Evolutionary conservation across 2,113 vertebrate species (phyloP), one percentile per base, ranked within the genome.

Genomic region (Toxotes jaculatrix): DNA sequence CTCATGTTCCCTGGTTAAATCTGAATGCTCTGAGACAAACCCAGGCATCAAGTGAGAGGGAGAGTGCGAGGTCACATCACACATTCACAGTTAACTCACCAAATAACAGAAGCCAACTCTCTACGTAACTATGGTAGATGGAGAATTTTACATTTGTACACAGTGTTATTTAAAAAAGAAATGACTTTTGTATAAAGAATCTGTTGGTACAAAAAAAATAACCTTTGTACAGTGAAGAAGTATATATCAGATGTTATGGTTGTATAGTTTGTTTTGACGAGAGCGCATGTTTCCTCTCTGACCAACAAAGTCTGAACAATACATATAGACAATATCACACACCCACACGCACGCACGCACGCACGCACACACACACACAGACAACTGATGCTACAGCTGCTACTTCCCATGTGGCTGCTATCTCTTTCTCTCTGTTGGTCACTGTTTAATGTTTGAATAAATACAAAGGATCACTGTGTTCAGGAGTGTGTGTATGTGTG

Each of bases 371-470:
- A 40, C 74, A 19, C 66, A 75, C 78, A 67, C 56, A 80, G 49
- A 72, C 12, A 13, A 68, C 49, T 16, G 42, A 66, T 34, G 70
- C 75, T 62, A 73, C 66, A 85, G 83, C 91, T 91, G 84, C 86
- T 85, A 70, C 40, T 59, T 38, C 53, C 57, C 79, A 62, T 14
- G 56, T 88, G 77, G 91, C 89, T 86, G 89, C 89, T 89, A 68
- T 87, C 62, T 82, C 55, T 80, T 85, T 57, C 84, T 89, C 79
- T 88, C 74, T 83, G 69, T 83, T 90, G 85, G 80, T 91, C 69
- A 77, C 82, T 64, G 85, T 88, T 91, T 69, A 90, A 74, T 92
- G 91, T 93, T 82, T 87, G 72, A 93, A 94, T 93, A 94, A 93
- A 93, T 45, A 78, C 86, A 89, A 84, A 77, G 64, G 77, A 80